phyloP scores from a whole-genome alignment of 2,888 invertebrate species.

The Corbicula japonica region DNA sequence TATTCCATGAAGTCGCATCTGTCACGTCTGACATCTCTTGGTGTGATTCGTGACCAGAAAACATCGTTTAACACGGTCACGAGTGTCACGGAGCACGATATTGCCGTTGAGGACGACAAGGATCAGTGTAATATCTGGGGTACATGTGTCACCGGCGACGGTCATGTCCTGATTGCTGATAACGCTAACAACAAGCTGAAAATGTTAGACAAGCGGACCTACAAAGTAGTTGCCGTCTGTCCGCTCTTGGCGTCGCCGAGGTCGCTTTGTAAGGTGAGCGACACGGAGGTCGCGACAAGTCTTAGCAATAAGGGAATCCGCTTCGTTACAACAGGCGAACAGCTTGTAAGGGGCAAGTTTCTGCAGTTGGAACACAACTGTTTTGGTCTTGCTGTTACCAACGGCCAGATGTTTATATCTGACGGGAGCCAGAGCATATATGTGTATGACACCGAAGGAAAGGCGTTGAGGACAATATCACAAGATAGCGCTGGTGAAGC shows the following conservation, averaged over 20 bases:
- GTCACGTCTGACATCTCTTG: conserved; percentile 9
- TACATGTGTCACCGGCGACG: conserved; percentile 30
- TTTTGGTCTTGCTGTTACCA: conserved; percentile 30
- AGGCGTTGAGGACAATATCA: conserved; percentile 15
- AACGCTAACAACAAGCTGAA: conserved; percentile 40
- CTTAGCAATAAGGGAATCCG: conserved; percentile 28
- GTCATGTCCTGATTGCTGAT: conserved; percentile 29
- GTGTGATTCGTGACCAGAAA: conserved; percentile 37
- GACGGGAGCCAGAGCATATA: conserved; percentile 38
- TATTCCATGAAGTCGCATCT: conserved; percentile 15
- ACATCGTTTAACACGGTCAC: conserved; percentile 10
- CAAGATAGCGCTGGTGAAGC: conserved; percentile 9
- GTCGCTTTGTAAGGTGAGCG: conserved; percentile 22
- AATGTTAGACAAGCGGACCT: conserved; percentile 26
- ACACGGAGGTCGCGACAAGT: conserved; percentile 25
- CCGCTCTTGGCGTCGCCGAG: conserved; percentile 22
- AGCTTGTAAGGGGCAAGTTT: conserved; percentile 7
- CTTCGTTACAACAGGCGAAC: conserved; percentile 7
- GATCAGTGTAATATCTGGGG: conserved; percentile 41
- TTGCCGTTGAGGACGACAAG: conserved; percentile 21
- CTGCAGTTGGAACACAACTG: conserved; percentile 44
- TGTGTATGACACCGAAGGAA: conserved; percentile 26
- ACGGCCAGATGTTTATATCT: conserved; percentile 42
- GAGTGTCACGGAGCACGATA: conserved; percentile 14
- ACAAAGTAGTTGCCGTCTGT: conserved; percentile 23